Conservation (phyloP, 2,113 vertebrate genomes). For the Charina bottae region DNA sequence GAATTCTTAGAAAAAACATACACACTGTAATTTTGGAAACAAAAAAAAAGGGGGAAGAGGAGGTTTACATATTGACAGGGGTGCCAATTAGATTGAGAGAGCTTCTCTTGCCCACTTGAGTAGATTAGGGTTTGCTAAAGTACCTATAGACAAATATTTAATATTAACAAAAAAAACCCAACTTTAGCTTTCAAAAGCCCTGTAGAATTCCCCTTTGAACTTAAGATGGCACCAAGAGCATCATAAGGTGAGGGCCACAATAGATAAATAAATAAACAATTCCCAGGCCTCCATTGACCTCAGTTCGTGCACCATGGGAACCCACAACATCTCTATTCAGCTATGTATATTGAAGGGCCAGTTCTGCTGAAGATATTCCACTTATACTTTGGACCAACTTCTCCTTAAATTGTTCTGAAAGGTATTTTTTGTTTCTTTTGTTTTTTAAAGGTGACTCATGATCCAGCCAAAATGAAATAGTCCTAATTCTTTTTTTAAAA, state of each 20-base stretch:
- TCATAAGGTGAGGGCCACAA: background rate
- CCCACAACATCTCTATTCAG: background rate
- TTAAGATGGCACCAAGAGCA: background rate
- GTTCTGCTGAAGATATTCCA: background rate
- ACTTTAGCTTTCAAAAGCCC: too few relatives aligned
- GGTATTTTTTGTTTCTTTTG: background rate
- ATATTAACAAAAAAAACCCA: too few relatives aligned
- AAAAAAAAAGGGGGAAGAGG: background rate
- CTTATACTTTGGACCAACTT: background rate
- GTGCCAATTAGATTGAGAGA: background rate
- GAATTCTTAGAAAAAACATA: background rate
- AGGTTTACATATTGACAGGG: background rate
- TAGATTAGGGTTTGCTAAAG: background rate
- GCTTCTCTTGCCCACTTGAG: background rate
- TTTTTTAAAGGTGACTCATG: background rate
- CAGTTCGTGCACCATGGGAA: background rate
- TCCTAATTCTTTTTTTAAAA: background rate
- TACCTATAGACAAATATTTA: background rate
- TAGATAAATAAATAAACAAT: background rate
- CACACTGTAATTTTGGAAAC: too few relatives aligned
- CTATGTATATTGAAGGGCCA: background rate
- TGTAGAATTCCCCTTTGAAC: background rate
- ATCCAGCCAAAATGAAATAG: background rate
- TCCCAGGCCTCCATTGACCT: background rate
- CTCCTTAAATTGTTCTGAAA: background rate